Percentiles rank a stretch among this genome's conserved stretches.
Conservation (phyloP, 2,113 vertebrate species). For the Anarhynchus alexandrinus region DNA sequence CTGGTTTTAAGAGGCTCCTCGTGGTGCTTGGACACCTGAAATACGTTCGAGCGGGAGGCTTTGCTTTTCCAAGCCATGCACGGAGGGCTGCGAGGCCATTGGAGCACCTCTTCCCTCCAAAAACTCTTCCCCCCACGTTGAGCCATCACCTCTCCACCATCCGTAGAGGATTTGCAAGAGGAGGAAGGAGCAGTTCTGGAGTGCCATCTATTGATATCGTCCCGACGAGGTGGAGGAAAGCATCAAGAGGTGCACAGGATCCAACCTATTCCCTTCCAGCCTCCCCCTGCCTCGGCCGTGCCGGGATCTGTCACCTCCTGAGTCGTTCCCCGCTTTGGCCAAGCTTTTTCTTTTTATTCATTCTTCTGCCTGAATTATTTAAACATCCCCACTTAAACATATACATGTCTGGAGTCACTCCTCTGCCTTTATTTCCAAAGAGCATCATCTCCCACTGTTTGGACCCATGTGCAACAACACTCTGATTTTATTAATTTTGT, state of each 20-base stretch:
- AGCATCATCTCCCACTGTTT: not conserved
- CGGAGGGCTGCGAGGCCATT: accelerated
- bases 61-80: not conserved
- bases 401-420: not conserved
- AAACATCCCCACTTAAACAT: not conserved
- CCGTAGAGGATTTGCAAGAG: accelerated
- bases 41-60: not conserved
- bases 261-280: accelerated
- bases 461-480: not conserved
- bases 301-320: not conserved
- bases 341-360: not conserved
- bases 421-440: not conserved
- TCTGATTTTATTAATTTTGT: not conserved
- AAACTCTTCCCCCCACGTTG: accelerated
- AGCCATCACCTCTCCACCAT: not conserved
- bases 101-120: not conserved
- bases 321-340: not conserved
- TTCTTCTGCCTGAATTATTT: conserved; percentile 2
- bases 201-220: not conserved
- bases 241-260: not conserved
- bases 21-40: not conserved
- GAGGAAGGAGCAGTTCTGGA: conserved; percentile 9
- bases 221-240: not conserved
- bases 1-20: accelerated
- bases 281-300: accelerated